These are phyloP conservation scores for Cyanoramphus novaezelandiae DNA, from an alignment of 2,113 vertebrate genomes.

Conservation along the genomic window DNA sequence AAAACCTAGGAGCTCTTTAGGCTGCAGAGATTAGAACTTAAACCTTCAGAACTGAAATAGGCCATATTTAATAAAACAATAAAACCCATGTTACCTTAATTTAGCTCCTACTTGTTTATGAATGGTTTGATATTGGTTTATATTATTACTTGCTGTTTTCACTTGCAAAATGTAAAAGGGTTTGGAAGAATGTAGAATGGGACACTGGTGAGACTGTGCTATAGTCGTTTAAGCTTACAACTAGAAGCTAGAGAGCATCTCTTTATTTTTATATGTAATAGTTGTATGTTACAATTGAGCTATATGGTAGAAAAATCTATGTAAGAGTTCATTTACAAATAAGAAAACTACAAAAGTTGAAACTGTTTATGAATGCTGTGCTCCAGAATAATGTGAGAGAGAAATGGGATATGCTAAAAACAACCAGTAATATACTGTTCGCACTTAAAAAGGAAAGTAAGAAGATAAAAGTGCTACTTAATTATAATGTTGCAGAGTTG, in stretches of 20 bases:
- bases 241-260: not conserved
- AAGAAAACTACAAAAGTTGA: not conserved
- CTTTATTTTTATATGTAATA: not conserved
- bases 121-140: not conserved
- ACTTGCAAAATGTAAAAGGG: not conserved
- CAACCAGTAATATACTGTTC: not conserved
- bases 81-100: not conserved
- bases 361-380: not conserved
- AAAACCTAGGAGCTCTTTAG: not conserved
- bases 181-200: not conserved
- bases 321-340: not conserved
- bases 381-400: not conserved
- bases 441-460: not conserved
- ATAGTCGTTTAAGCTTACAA: not conserved
- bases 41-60: not conserved
- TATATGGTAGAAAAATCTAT: not conserved
- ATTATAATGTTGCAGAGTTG: constrained; percentile 3
- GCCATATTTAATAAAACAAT: not conserved
- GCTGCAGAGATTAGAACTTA: not conserved
- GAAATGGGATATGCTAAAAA: not conserved
- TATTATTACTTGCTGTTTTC: not conserved
- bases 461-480: not conserved
- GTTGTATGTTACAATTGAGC: not conserved
- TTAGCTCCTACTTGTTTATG: not conserved
- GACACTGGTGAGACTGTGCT: not conserved